Base-by-base conservation (phyloP, 2,797 vertebrate genomes). In the Manis crassicaudata region DNA sequence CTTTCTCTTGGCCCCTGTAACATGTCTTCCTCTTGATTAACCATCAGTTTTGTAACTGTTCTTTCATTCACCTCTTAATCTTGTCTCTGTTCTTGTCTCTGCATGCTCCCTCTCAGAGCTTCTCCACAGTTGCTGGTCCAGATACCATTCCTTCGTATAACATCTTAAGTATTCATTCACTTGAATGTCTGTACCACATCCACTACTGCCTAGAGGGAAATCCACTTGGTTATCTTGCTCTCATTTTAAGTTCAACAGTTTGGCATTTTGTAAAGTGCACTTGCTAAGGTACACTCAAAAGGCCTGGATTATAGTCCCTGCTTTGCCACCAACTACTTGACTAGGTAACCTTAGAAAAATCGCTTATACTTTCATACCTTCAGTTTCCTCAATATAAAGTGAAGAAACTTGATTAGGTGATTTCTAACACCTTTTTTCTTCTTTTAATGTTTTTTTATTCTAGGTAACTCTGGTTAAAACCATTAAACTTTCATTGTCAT, bases 181-280 rank as follows among this genome's bases (percentile, higher is more conserved):
- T 56, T 92, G 13, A 77, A 43, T 92, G 12, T 67, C 56, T 77
- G 7, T 50, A 52, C 25, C 9, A 65, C 58, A 86, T 52, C 27
- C 67, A 13, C 11, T 84, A 29, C 21, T 94, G 23, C 56, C 50
- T 37, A 58, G 7, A 60, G 68, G 35, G 6, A 89, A 67, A 92
- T 88, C 11, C 6, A 54, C 29, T 89, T 80, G 14, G 18, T 37
- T 35, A 1, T 87, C 68, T 67, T 76, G 9, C 40, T 73, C 40
- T 89, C 50, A 92, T 73, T 92, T 88, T 7, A 75, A 40, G 54
- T 95, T 90, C 27, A 79, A 14, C 43, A 84, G 46, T 14, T 96
- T 92, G 23, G 29, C 58, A 32, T 80, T 94, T 88, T 84, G 4
- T 35, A 73, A 93, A 79, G 21, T 58, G 16, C 21, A 50, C n/a